Conservation (phyloP, 2,888 invertebrate genomes). For the Eupithecia dodoneata region DNA sequence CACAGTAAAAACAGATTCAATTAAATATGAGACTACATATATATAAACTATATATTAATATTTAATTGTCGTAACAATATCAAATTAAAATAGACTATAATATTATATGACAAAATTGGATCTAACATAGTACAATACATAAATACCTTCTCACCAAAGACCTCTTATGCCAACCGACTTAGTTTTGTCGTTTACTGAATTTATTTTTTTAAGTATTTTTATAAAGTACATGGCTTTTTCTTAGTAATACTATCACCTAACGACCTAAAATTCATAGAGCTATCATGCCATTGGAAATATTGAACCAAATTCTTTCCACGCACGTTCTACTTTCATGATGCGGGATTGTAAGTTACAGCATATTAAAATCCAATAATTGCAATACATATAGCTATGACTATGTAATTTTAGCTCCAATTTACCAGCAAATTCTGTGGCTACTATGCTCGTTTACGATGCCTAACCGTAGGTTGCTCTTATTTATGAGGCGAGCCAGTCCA, state of each 20-base stretch:
- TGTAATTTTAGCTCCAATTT: slow-evolving; percentile 23
- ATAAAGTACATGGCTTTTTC: no score
- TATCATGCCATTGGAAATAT: background rate
- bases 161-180: background rate
- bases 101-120: no score
- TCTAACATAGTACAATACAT: no score
- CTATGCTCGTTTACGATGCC: slow-evolving; percentile 22
- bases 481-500: slow-evolving; percentile 25
- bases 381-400: slow-evolving; percentile 17
- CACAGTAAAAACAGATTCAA: no score
- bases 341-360: slow-evolving; percentile 12
- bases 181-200: background rate
- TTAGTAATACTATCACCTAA: no score
- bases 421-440: slow-evolving; percentile 20
- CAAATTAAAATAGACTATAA: no score
- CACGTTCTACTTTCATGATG: slow-evolving; percentile 2
- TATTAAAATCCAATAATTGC: slow-evolving; percentile 21
- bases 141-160: no score
- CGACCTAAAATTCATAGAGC: background rate
- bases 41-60: no score
- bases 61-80: no score
- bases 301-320: slow-evolving; percentile 5
- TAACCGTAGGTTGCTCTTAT: slow-evolving; percentile 29
- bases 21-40: no score
- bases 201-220: background rate